phyloP scores from a whole-genome alignment of 2,797 vertebrate genomes.

The Labroides dimidiatus region DNA sequence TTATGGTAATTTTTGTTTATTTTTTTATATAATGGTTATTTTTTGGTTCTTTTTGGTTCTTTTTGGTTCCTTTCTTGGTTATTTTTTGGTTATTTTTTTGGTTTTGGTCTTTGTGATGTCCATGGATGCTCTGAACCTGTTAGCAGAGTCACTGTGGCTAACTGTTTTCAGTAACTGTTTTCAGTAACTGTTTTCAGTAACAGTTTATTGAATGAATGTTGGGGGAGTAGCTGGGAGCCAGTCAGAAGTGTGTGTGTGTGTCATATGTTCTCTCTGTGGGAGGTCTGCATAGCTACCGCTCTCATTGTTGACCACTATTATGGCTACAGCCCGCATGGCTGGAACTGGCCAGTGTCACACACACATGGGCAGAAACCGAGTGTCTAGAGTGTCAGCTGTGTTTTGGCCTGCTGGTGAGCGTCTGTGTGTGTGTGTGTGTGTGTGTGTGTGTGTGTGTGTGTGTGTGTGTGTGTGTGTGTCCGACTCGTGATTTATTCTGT shows the following conservation, averaged over 20 bases:
- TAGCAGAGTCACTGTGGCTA: neutral
- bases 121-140: no score
- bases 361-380: conserved; percentile 2
- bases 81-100: no score
- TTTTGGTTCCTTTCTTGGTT: no score
- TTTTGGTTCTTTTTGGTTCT: no score
- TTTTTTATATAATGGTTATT: no score
- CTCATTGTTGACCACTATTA: conserved; percentile 68
- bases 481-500: conserved; percentile 79
- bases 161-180: neutral
- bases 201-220: conserved; percentile 24
- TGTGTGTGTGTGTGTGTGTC: conserved; percentile 23
- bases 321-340: conserved; percentile 54
- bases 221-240: neutral
- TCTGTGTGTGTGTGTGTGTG: neutral
- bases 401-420: conserved; percentile 6
- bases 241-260: neutral
- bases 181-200: neutral
- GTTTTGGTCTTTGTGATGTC: no score
- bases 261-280: conserved; percentile 56
- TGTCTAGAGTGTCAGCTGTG: conserved; percentile 44
- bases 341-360: conserved; percentile 67
- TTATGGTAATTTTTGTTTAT: no score
- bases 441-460: conserved; percentile 41
- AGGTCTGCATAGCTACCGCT: conserved; percentile 60